phyloP scores from a whole-genome alignment of 2,797 vertebrate species.

The Micrastur ruficollis region DNA sequence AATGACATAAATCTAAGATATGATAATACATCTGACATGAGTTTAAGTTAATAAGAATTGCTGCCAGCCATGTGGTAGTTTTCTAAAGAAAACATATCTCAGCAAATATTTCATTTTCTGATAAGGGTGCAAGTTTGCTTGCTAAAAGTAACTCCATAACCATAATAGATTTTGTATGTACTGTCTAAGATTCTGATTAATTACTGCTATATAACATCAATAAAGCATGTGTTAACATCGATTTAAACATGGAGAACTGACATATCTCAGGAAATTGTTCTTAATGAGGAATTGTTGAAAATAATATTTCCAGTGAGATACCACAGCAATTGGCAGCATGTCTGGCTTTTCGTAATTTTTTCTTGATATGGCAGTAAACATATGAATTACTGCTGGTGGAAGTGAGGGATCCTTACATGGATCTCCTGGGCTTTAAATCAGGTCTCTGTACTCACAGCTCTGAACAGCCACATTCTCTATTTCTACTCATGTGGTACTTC shows the following conservation, averaged over 20 bases:
- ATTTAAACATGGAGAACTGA: neutral
- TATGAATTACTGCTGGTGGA: neutral
- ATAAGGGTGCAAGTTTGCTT: neutral
- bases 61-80: neutral
- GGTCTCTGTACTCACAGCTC: neutral
- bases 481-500: neutral
- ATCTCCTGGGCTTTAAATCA: neutral
- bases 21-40: neutral
- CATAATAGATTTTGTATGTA: neutral
- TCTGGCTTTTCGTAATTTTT: neutral
- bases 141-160: neutral
- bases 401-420: neutral
- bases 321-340: neutral
- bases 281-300: neutral
- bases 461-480: fast-evolving
- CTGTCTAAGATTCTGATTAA: neutral
- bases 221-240: neutral
- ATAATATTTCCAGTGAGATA: neutral
- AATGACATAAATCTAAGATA: neutral
- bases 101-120: neutral
- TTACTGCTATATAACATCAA: neutral
- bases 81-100: neutral
- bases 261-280: neutral
- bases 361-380: neutral
- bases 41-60: neutral